Percentiles rank a stretch among this genome's conserved stretches.
Conservation (phyloP, 2,797 vertebrate genomes). For the Onychomys leucogaster region DNA sequence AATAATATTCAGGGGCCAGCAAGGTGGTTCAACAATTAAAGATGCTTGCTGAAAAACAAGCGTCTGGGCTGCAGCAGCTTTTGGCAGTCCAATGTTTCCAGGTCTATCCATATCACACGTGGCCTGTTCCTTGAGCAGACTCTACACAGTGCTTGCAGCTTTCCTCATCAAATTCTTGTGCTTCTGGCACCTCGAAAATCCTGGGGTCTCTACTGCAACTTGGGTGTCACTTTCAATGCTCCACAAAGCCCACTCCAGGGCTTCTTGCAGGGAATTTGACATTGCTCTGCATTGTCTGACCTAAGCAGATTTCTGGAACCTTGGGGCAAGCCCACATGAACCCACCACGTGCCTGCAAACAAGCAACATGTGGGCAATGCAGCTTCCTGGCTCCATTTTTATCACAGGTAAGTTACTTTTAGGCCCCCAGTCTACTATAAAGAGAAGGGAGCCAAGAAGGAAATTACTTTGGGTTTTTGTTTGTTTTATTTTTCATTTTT, state of each 20-base stretch:
- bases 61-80: neutral
- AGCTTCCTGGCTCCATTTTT: neutral
- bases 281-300: neutral
- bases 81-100: neutral
- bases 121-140: neutral
- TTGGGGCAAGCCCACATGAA: neutral
- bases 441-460: neutral
- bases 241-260: too few relatives aligned
- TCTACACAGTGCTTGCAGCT: neutral
- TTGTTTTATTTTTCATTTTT: neutral
- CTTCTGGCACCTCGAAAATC: neutral
- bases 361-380: too few relatives aligned
- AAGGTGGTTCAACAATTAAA: neutral
- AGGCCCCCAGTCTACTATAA: neutral
- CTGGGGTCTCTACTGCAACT: neutral
- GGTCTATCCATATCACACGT: too few relatives aligned
- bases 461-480: neutral
- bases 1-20: neutral
- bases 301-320: neutral
- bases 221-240: neutral
- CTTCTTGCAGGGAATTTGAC: neutral
- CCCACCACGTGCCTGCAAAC: neutral
- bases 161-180: neutral
- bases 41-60: neutral
- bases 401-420: neutral